These are phyloP conservation scores for Escarpia spicata DNA, from an alignment of 2,888 invertebrate genomes.

Conservation along the genomic window DNA sequence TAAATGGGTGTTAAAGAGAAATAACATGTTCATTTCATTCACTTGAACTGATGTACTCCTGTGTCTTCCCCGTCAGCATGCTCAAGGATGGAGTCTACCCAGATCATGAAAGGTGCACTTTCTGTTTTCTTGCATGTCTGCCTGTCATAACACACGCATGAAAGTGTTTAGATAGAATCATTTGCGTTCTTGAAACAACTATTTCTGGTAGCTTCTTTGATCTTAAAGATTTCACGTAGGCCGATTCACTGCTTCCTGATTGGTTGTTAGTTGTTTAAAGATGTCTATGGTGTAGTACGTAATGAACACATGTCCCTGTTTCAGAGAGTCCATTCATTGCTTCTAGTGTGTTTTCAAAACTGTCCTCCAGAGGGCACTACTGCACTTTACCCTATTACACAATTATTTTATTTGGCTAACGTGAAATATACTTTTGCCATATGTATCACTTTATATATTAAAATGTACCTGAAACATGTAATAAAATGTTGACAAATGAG, in stretches of 20 bases:
- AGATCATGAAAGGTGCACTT: slow-evolving; percentile 27
- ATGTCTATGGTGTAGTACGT: too few species aligned
- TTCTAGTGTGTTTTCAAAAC: too few species aligned
- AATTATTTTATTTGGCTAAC: too few species aligned
- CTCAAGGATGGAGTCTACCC: slow-evolving; percentile 34
- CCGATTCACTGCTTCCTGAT: not conserved
- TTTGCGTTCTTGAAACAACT: not conserved
- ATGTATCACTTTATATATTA: not conserved
- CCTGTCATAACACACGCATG: not conserved
- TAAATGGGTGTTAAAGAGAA: not conserved
- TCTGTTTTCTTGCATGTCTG: not conserved
- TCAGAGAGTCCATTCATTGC: too few species aligned
- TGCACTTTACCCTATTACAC: too few species aligned
- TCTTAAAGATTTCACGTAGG: not conserved
- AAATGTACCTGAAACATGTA: not conserved
- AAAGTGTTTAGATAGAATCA: not conserved
- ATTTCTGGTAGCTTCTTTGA: not conserved
- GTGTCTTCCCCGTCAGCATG: slow-evolving; percentile 23
- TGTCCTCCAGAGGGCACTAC: too few species aligned
- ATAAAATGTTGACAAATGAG: too few species aligned
- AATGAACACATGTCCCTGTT: too few species aligned
- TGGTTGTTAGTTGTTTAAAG: too few species aligned
- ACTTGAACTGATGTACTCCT: not conserved
- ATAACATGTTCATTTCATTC: not conserved
- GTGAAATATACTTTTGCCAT: not conserved